These are phyloP conservation scores for Rhinoraja longicauda DNA, from an alignment of 2,797 vertebrate species.

Conservation along the genomic window DNA sequence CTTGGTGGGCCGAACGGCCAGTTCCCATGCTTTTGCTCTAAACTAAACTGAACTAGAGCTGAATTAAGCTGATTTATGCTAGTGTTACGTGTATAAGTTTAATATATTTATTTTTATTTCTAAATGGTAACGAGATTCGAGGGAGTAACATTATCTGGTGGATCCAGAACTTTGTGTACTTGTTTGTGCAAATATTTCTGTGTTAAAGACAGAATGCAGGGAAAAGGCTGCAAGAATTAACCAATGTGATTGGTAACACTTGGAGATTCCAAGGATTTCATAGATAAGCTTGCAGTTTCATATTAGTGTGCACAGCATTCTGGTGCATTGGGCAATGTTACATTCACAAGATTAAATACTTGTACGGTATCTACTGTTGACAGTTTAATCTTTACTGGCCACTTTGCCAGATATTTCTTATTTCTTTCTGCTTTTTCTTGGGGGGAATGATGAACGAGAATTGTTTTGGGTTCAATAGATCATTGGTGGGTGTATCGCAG, in stretches of 20 bases:
- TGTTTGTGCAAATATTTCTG: not conserved
- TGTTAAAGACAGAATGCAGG: constrained; percentile 40
- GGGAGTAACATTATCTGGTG: not conserved
- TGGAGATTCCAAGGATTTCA: constrained; percentile 50
- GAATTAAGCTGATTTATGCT: not conserved
- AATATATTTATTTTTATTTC: not conserved
- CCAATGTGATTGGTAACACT: constrained; percentile 46
- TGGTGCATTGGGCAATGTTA: constrained; percentile 30
- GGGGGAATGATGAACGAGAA: constrained; percentile 37
- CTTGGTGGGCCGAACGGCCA: too few relatives aligned
- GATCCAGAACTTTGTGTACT: not conserved
- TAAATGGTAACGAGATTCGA: not conserved
- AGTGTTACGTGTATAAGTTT: not conserved
- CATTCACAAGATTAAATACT: constrained; percentile 14
- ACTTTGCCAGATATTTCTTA: not conserved
- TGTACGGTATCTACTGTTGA: not conserved
- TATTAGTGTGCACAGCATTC: constrained; percentile 43
- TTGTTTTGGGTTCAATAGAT: constrained; percentile 33
- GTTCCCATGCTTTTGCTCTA: too few relatives aligned
- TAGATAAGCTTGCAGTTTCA: constrained; percentile 44
- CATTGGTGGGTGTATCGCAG: not conserved
- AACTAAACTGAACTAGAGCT: not conserved
- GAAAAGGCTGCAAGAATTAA: constrained; percentile 42
- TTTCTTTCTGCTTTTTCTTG: not conserved
- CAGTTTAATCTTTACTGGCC: not conserved